Evolutionary conservation across 2,888 invertebrate species (phyloP).

Genomic region (Herminia tarsipennalis): DNA sequence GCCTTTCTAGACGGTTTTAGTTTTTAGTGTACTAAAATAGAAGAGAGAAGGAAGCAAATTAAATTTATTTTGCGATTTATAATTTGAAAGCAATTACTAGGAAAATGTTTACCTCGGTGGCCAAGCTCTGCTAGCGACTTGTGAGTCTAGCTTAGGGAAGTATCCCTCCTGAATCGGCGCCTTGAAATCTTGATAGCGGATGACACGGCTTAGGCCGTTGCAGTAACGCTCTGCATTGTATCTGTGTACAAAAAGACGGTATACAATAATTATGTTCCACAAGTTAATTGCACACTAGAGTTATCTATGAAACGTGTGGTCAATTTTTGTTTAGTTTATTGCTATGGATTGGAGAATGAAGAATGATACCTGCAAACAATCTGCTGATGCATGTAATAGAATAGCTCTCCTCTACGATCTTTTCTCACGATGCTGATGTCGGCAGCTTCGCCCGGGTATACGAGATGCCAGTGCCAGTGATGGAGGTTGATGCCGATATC

Average conservation of each 20-base stretch:
- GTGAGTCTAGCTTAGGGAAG: constrained; percentile 93
- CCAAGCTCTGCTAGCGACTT: constrained; percentile 91
- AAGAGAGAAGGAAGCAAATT: too few relatives aligned
- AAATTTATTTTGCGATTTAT: constrained; percentile 85
- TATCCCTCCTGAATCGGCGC: constrained; percentile 92
- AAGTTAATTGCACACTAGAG: too few relatives aligned
- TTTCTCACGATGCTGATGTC: constrained; percentile 87
- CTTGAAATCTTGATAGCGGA: constrained; percentile 87
- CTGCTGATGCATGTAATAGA: constrained; percentile 93
- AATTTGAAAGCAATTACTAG: too few relatives aligned
- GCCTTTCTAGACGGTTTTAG: too few relatives aligned
- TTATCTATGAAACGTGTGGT: too few relatives aligned
- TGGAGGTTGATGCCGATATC: constrained; percentile 94
- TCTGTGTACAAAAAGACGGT: constrained; percentile 61
- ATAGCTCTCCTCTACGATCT: constrained; percentile 91
- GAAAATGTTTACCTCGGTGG: constrained; percentile 85
- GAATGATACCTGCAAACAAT: constrained; percentile 88
- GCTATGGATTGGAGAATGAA: too few relatives aligned
- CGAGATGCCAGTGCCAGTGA: constrained; percentile 97
- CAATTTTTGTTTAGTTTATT: too few relatives aligned
- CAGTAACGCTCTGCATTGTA: constrained; percentile 92
- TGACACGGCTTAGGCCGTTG: constrained; percentile 88
- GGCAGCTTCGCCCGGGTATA: constrained; percentile 91
- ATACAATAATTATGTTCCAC: too few relatives aligned
- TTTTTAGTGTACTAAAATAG: too few relatives aligned